Evolutionary conservation across 2,113 vertebrate species (phyloP).

Genomic region (Campylorhamphus procurvoides): DNA sequence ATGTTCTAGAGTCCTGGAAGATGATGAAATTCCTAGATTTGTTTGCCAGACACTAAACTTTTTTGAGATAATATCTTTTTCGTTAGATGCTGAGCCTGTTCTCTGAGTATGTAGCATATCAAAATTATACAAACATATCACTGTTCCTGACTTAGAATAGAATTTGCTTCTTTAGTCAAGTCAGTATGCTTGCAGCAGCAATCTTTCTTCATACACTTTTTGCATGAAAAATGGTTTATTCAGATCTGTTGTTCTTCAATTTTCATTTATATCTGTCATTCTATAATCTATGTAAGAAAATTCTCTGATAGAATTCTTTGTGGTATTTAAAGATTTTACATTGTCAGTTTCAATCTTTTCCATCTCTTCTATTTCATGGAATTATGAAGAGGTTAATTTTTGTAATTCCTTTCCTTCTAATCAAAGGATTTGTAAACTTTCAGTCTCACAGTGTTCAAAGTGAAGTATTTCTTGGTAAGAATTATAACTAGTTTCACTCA

Average conservation of each 20-base stretch:
- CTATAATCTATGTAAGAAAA: background rate
- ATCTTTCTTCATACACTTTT: slow-evolving; percentile 24
- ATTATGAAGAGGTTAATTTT: background rate
- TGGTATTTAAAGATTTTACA: slow-evolving; percentile 26
- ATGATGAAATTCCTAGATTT: background rate
- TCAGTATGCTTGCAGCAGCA: background rate
- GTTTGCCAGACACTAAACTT: background rate
- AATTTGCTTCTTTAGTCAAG: slow-evolving; percentile 25
- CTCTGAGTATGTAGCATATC: background rate
- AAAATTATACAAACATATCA: background rate
- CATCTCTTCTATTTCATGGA: slow-evolving; percentile 26
- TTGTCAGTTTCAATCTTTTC: slow-evolving; percentile 58
- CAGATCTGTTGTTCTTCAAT: slow-evolving; percentile 28
- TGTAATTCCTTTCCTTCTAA: slow-evolving; percentile 35
- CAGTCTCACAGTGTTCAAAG: background rate
- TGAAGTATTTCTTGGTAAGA: background rate
- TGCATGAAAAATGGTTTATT: slow-evolving; percentile 42
- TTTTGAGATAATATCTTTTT: background rate
- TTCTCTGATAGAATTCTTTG: slow-evolving; percentile 1
- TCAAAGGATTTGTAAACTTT: slow-evolving; percentile 34
- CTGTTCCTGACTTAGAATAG: background rate
- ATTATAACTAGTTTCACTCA: background rate
- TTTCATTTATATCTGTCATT: slow-evolving; percentile 28
- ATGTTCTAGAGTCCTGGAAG: slow-evolving; percentile 20
- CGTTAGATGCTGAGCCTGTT: background rate